Evolutionary conservation across 2,888 invertebrate genomes (phyloP), one percentile per base, ranked within the genome.

Genomic region (Enchytraeus crypticus): DNA sequence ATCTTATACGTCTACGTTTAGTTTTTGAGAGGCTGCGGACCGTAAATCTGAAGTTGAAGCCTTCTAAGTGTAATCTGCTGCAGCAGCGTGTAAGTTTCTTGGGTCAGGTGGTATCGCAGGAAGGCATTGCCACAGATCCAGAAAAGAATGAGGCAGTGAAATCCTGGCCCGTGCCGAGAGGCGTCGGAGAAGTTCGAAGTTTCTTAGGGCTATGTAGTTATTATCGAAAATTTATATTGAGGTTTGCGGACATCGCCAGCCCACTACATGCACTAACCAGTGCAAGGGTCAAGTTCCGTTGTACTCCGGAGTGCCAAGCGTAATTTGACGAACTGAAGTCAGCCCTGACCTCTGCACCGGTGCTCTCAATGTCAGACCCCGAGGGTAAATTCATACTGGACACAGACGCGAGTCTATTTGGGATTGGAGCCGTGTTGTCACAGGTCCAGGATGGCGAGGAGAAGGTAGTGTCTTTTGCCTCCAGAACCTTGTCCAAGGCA

Each of bases 181-280:
- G n/a, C 11, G 21, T 56, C 0, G 64, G 59, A 23, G 62, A 69
- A 23, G 56, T 69, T 0, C 59, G 66, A 30, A 26, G 47, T 8
- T 69, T 69, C 38, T 23, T 69, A 18, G 66, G 70, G 1, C 29
- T 69, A 3, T 58, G 57, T 5, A 64, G 61, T 23, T 68, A 68
- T 27, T 63, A 68, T 54, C 32, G 69, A 2, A 30, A 23, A 1
- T 65, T 65, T 53, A 57, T 66, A 0, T 43, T 38, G 27, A 54
- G 61, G 29, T 66, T 64, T 60, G 61, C 67, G 1, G n/a, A 61
- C 0, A 45, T 66, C 3, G 57, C 66, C 0, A 26, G 18, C 26
- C 65, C 63, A 5, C 56, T 69, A 5, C 59, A 65, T 49, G 14
- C 2, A 5, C 5, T 68, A 59, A 51, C 5, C 23, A 18, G 60